Conservation (phyloP, 1,140 invertebrate species). For the Hypsibius dujardini region DNA sequence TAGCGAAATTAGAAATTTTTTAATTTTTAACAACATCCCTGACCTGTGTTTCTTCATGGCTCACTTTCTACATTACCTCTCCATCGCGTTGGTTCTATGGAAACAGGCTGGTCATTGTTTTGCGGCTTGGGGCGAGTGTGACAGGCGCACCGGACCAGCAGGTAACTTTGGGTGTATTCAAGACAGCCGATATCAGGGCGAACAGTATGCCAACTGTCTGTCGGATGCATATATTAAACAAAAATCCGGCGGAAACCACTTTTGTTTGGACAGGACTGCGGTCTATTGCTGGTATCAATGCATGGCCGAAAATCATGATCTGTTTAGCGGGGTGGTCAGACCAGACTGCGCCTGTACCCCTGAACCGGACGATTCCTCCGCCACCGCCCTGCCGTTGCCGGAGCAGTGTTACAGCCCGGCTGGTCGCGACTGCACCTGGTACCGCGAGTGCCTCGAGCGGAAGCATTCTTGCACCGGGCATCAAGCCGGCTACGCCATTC, state of each 20-base stretch:
- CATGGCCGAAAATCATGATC: neutral
- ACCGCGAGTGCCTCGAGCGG: slow-evolving; percentile 4
- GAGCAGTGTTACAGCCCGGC: neutral
- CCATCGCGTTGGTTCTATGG: too few species aligned
- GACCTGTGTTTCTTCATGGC: too few species aligned
- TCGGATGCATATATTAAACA: slow-evolving; percentile 5
- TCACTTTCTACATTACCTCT: too few species aligned
- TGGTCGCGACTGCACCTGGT: slow-evolving; percentile 6
- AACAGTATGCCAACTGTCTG: slow-evolving; percentile 14
- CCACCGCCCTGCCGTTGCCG: neutral
- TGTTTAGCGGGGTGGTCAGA: neutral
- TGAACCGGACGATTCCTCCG: neutral
- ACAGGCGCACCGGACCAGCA: neutral
- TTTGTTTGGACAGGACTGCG: neutral
- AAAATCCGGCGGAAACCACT: slow-evolving; percentile 4
- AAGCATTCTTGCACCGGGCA: neutral
- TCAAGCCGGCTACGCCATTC: neutral
- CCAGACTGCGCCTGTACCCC: neutral
- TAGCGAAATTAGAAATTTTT: too few species aligned
- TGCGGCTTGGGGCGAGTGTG: neutral
- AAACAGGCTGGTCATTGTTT: too few species aligned
- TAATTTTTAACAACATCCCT: too few species aligned
- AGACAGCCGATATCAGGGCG: neutral
- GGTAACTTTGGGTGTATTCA: neutral
- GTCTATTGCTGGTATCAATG: slow-evolving; percentile 6